These are phyloP conservation scores for Eurois occulta DNA, from an alignment of 2,888 invertebrate genomes.

Conservation along the genomic window DNA sequence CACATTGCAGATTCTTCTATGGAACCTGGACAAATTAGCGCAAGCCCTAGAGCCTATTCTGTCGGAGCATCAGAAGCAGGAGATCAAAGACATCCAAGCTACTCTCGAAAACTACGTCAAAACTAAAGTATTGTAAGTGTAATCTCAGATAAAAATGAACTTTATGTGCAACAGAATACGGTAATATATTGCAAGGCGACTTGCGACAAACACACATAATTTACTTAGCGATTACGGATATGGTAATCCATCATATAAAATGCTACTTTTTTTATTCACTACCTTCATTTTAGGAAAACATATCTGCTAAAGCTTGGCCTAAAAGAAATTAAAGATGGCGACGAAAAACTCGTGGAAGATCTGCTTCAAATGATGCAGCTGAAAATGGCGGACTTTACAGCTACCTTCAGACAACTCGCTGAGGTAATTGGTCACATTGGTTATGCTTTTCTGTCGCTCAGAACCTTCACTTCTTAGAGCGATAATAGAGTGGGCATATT, in stretches of 20 bases:
- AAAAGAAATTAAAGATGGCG: constrained; percentile 76
- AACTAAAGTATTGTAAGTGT: constrained; percentile 81
- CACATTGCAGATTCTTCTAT: constrained; percentile 83
- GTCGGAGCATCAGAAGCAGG: constrained; percentile 75
- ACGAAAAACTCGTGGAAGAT: constrained; percentile 75
- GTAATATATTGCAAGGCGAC: constrained; percentile 9
- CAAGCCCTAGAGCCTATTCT: constrained; percentile 85
- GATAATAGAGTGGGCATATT: no score
- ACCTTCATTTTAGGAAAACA: constrained; percentile 71
- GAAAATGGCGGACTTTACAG: constrained; percentile 83
- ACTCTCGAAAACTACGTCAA: constrained; percentile 78
- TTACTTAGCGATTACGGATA: not conserved
- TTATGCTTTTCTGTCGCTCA: not conserved
- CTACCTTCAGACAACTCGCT: constrained; percentile 83
- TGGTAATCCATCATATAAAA: not conserved
- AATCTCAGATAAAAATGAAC: not conserved
- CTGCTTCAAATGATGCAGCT: constrained; percentile 80
- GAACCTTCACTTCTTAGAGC: no score
- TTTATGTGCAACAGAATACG: fast-evolving
- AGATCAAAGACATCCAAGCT: constrained; percentile 73
- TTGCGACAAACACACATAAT: not conserved
- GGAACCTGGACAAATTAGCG: constrained; percentile 91
- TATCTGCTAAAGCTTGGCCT: constrained; percentile 79
- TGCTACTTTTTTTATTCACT: not conserved
- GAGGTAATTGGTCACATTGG: constrained; percentile 73